Base-by-base conservation (phyloP, 2,888 invertebrate species). In the Volucella bombylans region DNA sequence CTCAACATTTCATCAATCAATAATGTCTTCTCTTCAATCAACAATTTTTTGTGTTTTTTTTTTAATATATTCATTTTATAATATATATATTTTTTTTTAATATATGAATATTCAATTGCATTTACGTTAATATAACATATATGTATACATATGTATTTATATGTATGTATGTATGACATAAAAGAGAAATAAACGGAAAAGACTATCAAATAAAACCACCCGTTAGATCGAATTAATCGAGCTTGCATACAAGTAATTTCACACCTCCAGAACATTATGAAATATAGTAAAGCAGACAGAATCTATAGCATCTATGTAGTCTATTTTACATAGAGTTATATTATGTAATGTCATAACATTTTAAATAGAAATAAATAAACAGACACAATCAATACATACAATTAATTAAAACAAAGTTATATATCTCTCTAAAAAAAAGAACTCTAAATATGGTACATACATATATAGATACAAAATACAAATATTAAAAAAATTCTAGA, bases 1-100 rank as follows among this genome's bases (percentile, higher is more conserved):
- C 59, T 77, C 82, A 82, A 82, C 82, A 77, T 67, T 67, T 77
- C 82, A 77, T 61, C 82, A 72, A 72, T 73, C 82, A 82, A 82
- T 77, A 61, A 10, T 12, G 62, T 76, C 68, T 77, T 71, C 57
- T 82, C 82, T 73, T 64, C 82, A 82, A 82, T 82, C 82, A 82
- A 82, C 82, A 79, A 57, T 18, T n/a, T 57, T 43, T 23, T 23
- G 1, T 23, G 11, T 57, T 43, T 31, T 31, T 4, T 31, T n/a
- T n/a, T n/a, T n/a, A n/a, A n/a, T n/a, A n/a, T n/a, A n/a, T n/a
- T n/a, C n/a, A n/a, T n/a, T n/a, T n/a, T n/a, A n/a, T n/a, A n/a
- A n/a, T n/a, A n/a, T n/a, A n/a, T n/a, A n/a, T n/a, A n/a, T n/a
- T n/a, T n/a, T n/a, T n/a, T n/a, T n/a, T n/a, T n/a, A n/a, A n/a